Percentiles rank a stretch among this genome's conserved stretches.
phyloP scores from a whole-genome alignment of 2,113 vertebrate species.

The Malurus melanocephalus region DNA sequence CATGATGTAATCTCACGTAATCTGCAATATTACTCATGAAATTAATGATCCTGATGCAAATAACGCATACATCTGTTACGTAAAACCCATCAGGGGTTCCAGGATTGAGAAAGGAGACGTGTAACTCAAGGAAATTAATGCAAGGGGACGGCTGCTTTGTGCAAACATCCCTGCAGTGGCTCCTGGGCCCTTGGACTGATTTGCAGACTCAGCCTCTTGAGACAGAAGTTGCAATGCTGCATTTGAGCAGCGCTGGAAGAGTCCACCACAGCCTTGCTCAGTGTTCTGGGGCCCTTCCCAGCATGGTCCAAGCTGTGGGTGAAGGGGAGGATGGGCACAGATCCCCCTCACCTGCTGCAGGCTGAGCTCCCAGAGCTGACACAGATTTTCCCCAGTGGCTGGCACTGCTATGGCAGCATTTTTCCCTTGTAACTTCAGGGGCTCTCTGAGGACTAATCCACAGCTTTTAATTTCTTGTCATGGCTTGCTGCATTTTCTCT shows the following conservation, averaged over 20 bases:
- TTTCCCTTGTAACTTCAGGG: conserved; percentile 35
- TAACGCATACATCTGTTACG: not conserved
- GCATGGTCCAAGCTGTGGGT: rapidly evolving
- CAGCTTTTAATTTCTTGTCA: conserved; percentile 38
- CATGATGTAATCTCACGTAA: rapidly evolving
- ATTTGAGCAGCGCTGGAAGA: not conserved
- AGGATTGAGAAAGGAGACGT: not conserved
- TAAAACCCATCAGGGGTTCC: not conserved
- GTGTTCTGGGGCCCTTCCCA: not conserved
- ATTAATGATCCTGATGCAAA: not conserved
- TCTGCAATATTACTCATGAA: not conserved
- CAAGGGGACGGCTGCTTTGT: not conserved
- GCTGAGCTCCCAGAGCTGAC: not conserved
- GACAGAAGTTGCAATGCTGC: not conserved
- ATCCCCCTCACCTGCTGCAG: not conserved
- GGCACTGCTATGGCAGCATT: not conserved
- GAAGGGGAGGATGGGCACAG: not conserved
- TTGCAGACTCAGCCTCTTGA: not conserved
- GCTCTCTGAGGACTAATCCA: not conserved
- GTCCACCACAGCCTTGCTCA: not conserved
- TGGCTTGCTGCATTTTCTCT: conserved; percentile 53
- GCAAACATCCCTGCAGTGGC: not conserved
- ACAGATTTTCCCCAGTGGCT: not conserved
- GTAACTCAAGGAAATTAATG: not conserved
- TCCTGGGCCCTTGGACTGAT: not conserved